Conservation (phyloP, 2,113 vertebrate species). For the Pomatorhinus ruficollis region DNA sequence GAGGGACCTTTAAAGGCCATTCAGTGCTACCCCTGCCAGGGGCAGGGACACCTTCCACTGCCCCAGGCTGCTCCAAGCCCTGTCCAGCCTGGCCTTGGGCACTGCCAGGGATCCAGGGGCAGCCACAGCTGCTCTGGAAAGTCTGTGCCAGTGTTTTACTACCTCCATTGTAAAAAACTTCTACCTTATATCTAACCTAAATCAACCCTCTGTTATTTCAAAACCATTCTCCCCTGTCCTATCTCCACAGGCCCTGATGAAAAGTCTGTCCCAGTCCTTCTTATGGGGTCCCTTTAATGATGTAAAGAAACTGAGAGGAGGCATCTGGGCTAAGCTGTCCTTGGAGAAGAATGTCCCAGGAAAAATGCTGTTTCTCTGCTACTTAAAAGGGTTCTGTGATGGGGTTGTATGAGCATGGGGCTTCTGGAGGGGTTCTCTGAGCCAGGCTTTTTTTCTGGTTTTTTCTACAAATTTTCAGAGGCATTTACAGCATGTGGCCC, state of each 20-base stretch:
- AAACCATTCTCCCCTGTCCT: neutral
- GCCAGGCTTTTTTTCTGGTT: neutral
- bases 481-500: constrained; percentile 29
- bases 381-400: neutral
- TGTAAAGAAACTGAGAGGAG: neutral
- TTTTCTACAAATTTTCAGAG: constrained; percentile 20
- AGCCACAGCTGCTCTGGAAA: neutral
- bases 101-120: neutral
- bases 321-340: neutral
- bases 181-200: neutral
- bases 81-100: rapidly evolving
- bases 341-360: neutral
- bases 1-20: neutral
- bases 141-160: neutral
- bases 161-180: neutral
- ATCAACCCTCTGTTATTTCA: neutral
- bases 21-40: neutral
- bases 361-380: neutral
- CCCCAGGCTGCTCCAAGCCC: neutral
- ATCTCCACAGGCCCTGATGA: neutral
- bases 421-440: neutral
- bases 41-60: neutral
- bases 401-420: neutral
- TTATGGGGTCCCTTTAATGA: neutral
- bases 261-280: neutral